These are phyloP conservation scores for Mastomys coucha DNA, from an alignment of 2,113 vertebrate species.

Conservation along the genomic window DNA sequence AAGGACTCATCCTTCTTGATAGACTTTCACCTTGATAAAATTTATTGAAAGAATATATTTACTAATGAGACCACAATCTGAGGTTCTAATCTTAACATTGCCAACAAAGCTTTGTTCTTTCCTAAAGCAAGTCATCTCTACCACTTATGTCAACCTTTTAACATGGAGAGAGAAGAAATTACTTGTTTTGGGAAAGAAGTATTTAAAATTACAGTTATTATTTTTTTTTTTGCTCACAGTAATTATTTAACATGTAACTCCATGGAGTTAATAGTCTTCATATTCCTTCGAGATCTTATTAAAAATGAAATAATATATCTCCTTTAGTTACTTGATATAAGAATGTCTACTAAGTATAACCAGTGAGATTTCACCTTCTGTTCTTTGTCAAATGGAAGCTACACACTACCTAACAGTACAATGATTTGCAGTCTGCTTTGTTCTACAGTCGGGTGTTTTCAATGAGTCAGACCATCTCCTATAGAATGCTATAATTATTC, in stretches of 20 bases:
- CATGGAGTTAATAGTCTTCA: background rate
- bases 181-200: background rate
- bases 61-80: background rate
- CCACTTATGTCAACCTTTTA: background rate
- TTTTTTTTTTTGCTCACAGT: no score
- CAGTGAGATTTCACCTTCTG: background rate
- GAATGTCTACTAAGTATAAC: background rate
- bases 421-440: background rate
- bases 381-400: background rate
- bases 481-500: background rate
- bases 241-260: background rate
- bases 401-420: background rate
- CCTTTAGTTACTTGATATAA: background rate
- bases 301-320: background rate
- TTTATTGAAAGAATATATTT: background rate
- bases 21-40: background rate
- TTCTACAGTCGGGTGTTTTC: background rate
- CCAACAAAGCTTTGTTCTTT: background rate
- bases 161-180: background rate
- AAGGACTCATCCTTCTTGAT: background rate
- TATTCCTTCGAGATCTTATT: background rate
- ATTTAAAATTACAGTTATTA: background rate
- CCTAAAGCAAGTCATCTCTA: fast-evolving
- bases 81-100: fast-evolving
- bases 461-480: background rate